Percentiles rank a stretch among this genome's conserved stretches.
phyloP scores from a whole-genome alignment of 2,113 vertebrate genomes.

The Empidonax alnorum region DNA sequence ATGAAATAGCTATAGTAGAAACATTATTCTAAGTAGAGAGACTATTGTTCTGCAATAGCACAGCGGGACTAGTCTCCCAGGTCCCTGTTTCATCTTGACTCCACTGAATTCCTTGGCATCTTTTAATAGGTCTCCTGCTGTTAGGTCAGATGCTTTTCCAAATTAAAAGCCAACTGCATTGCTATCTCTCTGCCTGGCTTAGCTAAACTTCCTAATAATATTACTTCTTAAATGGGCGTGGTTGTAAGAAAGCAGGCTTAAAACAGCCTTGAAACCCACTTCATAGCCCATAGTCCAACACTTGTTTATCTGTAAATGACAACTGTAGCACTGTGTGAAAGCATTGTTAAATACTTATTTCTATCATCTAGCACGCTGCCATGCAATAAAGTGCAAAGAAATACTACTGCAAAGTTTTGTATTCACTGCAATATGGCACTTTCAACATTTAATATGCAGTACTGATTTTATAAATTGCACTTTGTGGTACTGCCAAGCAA shows the following conservation, averaged over 20 bases:
- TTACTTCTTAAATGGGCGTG: not conserved
- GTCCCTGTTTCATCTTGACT: not conserved
- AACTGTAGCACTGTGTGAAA: constrained; percentile 7
- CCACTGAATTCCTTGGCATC: not conserved
- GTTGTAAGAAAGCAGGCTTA: constrained; percentile 8
- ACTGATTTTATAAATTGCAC: constrained; percentile 33
- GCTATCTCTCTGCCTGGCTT: not conserved
- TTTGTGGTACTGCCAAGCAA: constrained; percentile 40
- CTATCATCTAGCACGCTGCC: not conserved
- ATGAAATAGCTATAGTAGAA: not conserved
- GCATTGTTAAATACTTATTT: constrained; percentile 12
- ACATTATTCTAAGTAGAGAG: not conserved
- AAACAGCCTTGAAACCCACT: constrained; percentile 4
- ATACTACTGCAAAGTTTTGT: constrained; percentile 33
- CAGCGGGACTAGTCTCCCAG: not conserved
- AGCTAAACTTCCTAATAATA: not conserved
- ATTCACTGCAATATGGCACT: constrained; percentile 31
- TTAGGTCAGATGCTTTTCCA: not conserved
- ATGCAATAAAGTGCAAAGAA: constrained; percentile 54
- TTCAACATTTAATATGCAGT: constrained; percentile 19
- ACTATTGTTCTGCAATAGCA: not conserved
- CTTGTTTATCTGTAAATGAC: not conserved
- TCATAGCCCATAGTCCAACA: not conserved
- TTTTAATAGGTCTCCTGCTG: not conserved
- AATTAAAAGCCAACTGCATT: not conserved